These are phyloP conservation scores for Tridacna gigas DNA, from an alignment of 2,888 invertebrate species.

Conservation along the genomic window DNA sequence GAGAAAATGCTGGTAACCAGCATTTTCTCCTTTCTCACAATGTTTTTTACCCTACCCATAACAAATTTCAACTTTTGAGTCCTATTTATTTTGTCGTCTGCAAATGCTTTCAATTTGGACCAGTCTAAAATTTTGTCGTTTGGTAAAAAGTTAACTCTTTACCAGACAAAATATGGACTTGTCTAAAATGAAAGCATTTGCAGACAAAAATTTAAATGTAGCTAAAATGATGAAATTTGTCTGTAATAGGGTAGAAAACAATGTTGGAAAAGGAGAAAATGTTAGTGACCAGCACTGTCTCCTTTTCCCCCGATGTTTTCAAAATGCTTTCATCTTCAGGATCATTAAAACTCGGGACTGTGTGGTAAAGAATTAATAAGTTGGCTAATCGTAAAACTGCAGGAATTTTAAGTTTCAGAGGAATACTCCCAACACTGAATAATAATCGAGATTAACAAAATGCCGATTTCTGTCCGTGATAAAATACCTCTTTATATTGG, in stretches of 20 bases:
- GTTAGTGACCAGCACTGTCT: background rate
- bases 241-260: background rate
- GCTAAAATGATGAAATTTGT: no score
- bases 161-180: no score
- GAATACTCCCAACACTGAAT: conserved; percentile 1
- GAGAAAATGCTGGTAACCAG: no score
- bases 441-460: conserved; percentile 22
- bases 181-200: no score
- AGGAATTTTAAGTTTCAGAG: conserved; percentile 14
- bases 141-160: no score
- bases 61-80: no score
- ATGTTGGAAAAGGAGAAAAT: background rate
- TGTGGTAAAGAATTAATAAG: background rate
- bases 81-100: no score
- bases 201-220: no score
- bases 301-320: background rate
- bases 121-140: no score
- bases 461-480: conserved; percentile 19
- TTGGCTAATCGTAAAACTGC: conserved; percentile 17
- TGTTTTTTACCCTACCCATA: no score
- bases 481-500: conserved; percentile 27
- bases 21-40: no score
- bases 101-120: no score
- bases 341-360: background rate
- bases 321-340: background rate